Percentiles rank a stretch among this genome's conserved stretches.
phyloP scores from a whole-genome alignment of 2,113 vertebrate species.

The Platichthys flesus region DNA sequence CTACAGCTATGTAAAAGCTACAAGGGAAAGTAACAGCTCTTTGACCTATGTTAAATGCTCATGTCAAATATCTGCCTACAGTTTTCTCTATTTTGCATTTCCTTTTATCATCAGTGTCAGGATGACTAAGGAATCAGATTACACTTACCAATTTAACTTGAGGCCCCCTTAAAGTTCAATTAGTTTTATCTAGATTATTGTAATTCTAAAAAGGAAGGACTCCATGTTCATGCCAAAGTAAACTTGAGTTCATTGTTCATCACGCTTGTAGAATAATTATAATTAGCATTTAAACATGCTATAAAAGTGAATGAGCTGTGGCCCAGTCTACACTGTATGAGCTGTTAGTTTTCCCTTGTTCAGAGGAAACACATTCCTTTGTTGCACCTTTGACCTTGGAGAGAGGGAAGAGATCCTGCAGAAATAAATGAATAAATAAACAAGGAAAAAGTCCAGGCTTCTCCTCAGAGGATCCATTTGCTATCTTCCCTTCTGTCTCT shows the following conservation, averaged over 20 bases:
- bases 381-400: constrained; percentile 68
- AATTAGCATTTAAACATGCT: not conserved
- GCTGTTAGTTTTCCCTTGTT: constrained; percentile 50
- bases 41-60: constrained; percentile 23
- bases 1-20: constrained; percentile 60
- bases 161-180: too few relatives aligned
- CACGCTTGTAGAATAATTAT: not conserved
- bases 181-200: not conserved
- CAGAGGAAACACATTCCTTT: constrained; percentile 75
- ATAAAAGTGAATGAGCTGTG: constrained; percentile 27
- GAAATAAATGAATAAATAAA: constrained; percentile 76
- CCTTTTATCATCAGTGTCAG: not conserved
- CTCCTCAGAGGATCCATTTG: constrained; percentile 31
- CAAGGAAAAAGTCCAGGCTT: constrained; percentile 51
- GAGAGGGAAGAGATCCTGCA: constrained; percentile 62
- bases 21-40: constrained; percentile 49
- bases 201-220: not conserved
- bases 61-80: not conserved
- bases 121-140: not conserved
- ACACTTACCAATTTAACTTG: too few relatives aligned
- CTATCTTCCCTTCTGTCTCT: constrained; percentile 2
- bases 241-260: not conserved
- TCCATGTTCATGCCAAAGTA: too few relatives aligned
- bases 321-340: constrained; percentile 25
- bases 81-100: constrained; percentile 1